A percentile compares a stretch with the other conserved stretches of the same genome.
Evolutionary conservation across 2,797 vertebrate genomes (phyloP).

Genomic region (Siniperca obscura): DNA sequence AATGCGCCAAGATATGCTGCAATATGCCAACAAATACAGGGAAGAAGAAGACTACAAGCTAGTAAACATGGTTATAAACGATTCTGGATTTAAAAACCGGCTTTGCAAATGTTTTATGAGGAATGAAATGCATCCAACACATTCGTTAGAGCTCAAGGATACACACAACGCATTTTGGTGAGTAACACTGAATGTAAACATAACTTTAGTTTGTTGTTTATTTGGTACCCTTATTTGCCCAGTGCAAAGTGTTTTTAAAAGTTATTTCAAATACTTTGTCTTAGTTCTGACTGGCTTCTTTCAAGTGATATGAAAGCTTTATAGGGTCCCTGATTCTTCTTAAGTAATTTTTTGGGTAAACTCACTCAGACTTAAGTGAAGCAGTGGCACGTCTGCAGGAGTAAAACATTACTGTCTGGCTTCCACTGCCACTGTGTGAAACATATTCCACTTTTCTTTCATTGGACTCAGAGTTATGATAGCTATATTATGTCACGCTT

Average conservation of each 20-base stretch:
- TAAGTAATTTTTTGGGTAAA: slow-evolving; percentile 31
- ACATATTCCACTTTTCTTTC: slow-evolving; percentile 69
- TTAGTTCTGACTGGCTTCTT: background rate
- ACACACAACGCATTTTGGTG: background rate
- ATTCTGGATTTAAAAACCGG: background rate
- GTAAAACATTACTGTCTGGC: slow-evolving; percentile 51
- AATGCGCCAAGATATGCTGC: background rate
- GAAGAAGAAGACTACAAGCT: background rate
- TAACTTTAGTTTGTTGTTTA: background rate
- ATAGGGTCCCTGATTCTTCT: background rate
- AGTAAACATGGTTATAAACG: background rate
- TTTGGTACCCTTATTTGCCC: background rate
- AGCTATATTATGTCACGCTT: slow-evolving; percentile 78
- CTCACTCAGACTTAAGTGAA: slow-evolving; percentile 29
- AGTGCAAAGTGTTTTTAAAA: background rate
- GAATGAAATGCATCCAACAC: background rate
- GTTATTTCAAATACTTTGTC: background rate
- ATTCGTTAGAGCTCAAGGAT: background rate
- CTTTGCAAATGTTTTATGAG: background rate
- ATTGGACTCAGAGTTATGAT: slow-evolving; percentile 74
- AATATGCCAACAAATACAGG: background rate
- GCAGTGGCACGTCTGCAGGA: slow-evolving; percentile 22
- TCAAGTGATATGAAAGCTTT: slow-evolving; percentile 22
- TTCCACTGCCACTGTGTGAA: slow-evolving; percentile 50
- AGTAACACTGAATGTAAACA: background rate